Percentiles rank a stretch among this genome's conserved stretches.
Evolutionary conservation across 2,888 invertebrate genomes (phyloP).

Genomic region (Sphaerophoria rueppellii): DNA sequence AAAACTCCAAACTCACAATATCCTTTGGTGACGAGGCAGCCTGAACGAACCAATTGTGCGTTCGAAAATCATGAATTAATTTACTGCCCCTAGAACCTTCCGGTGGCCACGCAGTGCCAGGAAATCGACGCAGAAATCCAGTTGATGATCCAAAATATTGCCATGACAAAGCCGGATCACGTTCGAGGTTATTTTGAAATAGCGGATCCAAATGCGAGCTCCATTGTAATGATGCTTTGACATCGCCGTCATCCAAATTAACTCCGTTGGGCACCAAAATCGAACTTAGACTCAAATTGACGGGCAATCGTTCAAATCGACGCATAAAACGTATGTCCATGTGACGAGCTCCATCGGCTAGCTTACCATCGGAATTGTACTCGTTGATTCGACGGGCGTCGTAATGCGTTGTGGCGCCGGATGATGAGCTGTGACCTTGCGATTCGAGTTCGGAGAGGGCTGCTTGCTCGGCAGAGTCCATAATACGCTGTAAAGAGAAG

Average conservation of each 20-base stretch:
- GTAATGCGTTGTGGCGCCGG: conserved; percentile 85
- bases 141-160: conserved; percentile 99
- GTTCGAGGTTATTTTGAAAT: conserved; percentile 94
- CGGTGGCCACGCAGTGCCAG: conserved; percentile 96
- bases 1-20: conserved; percentile 84
- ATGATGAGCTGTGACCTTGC: conserved; percentile 76
- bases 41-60: conserved; percentile 97
- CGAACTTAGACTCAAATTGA: conserved; percentile 92
- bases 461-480: conserved; percentile 95
- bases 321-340: conserved; percentile 89
- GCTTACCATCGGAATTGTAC: conserved; percentile 89
- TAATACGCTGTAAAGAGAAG: conserved; percentile 95
- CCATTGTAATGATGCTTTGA: conserved; percentile 96
- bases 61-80: conserved; percentile 96
- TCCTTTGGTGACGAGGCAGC: conserved; percentile 99
- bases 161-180: conserved; percentile 97
- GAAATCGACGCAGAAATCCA: conserved; percentile 97
- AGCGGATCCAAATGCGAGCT: conserved; percentile 94
- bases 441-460: conserved; percentile 87
- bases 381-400: conserved; percentile 92
- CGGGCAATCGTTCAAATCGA: conserved; percentile 93
- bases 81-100: conserved; percentile 90
- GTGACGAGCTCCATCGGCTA: conserved; percentile 87
- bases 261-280: conserved; percentile 89
- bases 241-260: conserved; percentile 85